phyloP scores from a whole-genome alignment of 2,113 vertebrate genomes.

The Cervus canadensis region DNA sequence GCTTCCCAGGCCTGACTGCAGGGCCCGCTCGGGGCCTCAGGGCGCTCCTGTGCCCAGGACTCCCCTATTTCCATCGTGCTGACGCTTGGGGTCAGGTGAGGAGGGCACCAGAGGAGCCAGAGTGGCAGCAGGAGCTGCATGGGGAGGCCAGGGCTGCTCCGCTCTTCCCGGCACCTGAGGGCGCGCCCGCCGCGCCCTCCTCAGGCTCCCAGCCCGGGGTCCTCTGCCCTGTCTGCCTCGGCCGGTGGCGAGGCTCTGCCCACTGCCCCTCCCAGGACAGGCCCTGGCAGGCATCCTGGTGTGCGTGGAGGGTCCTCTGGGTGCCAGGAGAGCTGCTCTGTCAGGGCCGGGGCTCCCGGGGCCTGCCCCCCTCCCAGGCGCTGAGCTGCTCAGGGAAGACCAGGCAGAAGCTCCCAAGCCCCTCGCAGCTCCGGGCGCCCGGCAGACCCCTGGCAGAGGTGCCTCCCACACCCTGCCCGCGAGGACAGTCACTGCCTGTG shows the following conservation, averaged over 20 bases:
- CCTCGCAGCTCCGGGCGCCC: background rate
- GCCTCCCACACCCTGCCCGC: background rate
- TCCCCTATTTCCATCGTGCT: conserved; percentile 4
- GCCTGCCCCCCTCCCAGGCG: background rate
- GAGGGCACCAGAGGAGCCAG: background rate
- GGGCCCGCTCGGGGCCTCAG: background rate
- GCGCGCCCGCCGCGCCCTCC: background rate
- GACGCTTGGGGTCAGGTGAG: background rate
- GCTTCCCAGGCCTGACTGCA: background rate
- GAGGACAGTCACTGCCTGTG: background rate
- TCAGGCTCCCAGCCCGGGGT: background rate
- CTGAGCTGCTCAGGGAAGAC: background rate
- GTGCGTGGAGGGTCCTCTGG: background rate
- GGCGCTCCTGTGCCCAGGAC: background rate
- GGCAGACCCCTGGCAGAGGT: background rate
- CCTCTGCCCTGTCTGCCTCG: background rate
- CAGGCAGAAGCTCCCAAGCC: background rate
- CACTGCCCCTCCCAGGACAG: background rate
- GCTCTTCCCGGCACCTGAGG: background rate
- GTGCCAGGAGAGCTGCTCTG: background rate
- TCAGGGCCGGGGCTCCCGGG: background rate
- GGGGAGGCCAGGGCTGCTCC: background rate
- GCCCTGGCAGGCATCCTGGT: background rate
- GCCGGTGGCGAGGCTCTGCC: background rate
- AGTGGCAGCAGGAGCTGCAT: background rate